These are phyloP conservation scores for Spisula subtruncata DNA, from an alignment of 2,888 invertebrate genomes.

Conservation along the genomic window DNA sequence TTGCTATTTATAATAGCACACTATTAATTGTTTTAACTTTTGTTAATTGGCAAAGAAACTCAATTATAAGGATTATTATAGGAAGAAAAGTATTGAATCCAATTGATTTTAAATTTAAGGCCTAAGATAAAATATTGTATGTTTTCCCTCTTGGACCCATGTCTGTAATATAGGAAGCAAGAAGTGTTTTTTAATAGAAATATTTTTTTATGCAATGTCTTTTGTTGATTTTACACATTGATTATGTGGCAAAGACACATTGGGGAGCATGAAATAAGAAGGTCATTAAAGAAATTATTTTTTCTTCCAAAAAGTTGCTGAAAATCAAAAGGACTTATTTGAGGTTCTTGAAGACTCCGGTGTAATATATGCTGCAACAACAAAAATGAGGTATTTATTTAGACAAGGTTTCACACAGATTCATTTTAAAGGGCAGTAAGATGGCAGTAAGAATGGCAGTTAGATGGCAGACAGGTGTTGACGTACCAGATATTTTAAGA, in stretches of 20 bases:
- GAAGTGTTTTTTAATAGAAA: too few relatives aligned
- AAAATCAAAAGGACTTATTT: too few relatives aligned
- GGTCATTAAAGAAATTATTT: too few relatives aligned
- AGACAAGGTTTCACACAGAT: not conserved
- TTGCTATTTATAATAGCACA: not conserved
- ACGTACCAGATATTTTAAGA: not conserved
- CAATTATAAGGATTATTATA: not conserved
- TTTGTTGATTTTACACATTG: too few relatives aligned
- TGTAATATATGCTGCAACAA: not conserved
- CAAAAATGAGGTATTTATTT: constrained; percentile 5
- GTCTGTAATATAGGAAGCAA: too few relatives aligned
- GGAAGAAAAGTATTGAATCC: not conserved
- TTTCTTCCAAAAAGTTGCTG: too few relatives aligned
- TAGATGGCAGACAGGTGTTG: not conserved
- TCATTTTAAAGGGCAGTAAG: not conserved
- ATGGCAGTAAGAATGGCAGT: not conserved
- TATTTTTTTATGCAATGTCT: too few relatives aligned
- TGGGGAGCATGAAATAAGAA: too few relatives aligned
- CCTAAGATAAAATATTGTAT: too few relatives aligned
- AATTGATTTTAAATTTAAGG: constrained; percentile 4
- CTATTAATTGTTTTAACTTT: not conserved
- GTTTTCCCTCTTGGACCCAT: too few relatives aligned
- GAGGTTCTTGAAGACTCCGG: too few relatives aligned
- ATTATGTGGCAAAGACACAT: too few relatives aligned
- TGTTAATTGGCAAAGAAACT: not conserved